Percentiles rank a stretch among this genome's conserved stretches.
Evolutionary conservation across 2,888 invertebrate genomes (phyloP).

Genomic region (Galeopsomyia nigrocyanea): DNA sequence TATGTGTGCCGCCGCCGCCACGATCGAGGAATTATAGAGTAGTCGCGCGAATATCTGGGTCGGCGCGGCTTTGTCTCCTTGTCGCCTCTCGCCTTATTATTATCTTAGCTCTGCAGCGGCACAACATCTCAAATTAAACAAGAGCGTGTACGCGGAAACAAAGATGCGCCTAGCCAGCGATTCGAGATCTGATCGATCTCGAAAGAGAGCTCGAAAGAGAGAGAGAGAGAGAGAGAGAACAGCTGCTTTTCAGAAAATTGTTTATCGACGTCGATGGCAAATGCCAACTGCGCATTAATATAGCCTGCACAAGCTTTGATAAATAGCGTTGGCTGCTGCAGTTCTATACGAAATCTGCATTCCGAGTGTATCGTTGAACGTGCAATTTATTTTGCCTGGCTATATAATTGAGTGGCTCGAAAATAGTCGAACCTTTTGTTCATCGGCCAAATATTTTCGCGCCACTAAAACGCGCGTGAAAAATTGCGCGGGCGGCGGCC

Average conservation of each 20-base stretch:
- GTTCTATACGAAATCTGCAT: no score
- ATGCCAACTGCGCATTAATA: slow-evolving; percentile 37
- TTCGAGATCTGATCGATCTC: slow-evolving; percentile 37
- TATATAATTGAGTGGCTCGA: slow-evolving; percentile 8
- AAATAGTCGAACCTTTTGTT: slow-evolving; percentile 11
- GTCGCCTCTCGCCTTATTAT: no score
- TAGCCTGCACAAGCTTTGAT: slow-evolving; percentile 15
- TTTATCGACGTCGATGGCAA: slow-evolving; percentile 33
- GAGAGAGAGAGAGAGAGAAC: no score
- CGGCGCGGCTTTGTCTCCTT: slow-evolving; percentile 36
- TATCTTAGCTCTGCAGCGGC: slow-evolving; percentile 24
- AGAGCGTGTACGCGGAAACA: slow-evolving; percentile 15
- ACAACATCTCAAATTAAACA: slow-evolving; percentile 39
- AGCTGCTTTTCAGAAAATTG: slow-evolving; percentile 15
- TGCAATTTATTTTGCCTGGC: not conserved
- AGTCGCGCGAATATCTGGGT: slow-evolving; percentile 46
- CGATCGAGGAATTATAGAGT: slow-evolving; percentile 29
- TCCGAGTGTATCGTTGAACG: no score
- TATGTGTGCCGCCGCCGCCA: no score
- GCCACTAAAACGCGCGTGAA: not conserved
- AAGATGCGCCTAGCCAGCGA: slow-evolving; percentile 35
- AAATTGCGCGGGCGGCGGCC: not conserved
- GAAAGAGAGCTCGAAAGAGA: no score
- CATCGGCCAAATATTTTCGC: slow-evolving; percentile 10
- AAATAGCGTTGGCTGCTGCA: not conserved